Base-by-base conservation (phyloP, 2,113 vertebrate genomes). In the Mobula birostris region DNA sequence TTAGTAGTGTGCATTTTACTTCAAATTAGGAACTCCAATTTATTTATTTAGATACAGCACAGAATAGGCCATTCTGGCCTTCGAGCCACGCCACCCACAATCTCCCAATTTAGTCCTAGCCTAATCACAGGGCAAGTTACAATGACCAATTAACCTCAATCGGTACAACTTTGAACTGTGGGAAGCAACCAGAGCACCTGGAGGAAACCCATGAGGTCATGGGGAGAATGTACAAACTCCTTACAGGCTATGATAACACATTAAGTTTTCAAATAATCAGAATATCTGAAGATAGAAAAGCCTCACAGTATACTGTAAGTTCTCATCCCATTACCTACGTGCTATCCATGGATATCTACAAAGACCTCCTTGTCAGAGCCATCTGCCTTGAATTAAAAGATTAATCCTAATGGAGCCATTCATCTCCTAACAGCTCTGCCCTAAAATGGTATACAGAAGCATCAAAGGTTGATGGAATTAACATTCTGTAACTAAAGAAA, bases 241-340 rank as follows among this genome's bases (percentile, higher is more conserved):
- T 36, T 36, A 36, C 36, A 36, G 36, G 36, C 36, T 36, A 36
- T 27, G 61, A 58, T 87, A 87, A 63, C 29, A 61, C 36, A 36
- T 24, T 5, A 87, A 63, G 56, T 3, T 63, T 87, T 87, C 58
- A 87, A 87, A 27, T 87, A 40, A 87, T 87, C 83, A 61, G 83
- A 87, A 88, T n/a, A 58, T 88, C 24, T 88, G 11, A 88, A 63
- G 58, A n/a, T n/a, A 63, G 83, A 88, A 61, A 63, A 88, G 27
- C 2, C 83, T 63, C 58, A 63, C 27, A 63, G 29, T 61, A 29
- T 24, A 68, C 15, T 87, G 11, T 63, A 61, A 87, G 56, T 14
- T 0, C 29, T 88, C 58, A 88, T 88, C 29, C 24, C 12, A 61
- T 88, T 29, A 63, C 8, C 27, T n/a, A n/a, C 76, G 5, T n/a